These are phyloP conservation scores for Mesodorylaimus sp. DNA, from an alignment of 2,888 invertebrate species.

Conservation along the genomic window DNA sequence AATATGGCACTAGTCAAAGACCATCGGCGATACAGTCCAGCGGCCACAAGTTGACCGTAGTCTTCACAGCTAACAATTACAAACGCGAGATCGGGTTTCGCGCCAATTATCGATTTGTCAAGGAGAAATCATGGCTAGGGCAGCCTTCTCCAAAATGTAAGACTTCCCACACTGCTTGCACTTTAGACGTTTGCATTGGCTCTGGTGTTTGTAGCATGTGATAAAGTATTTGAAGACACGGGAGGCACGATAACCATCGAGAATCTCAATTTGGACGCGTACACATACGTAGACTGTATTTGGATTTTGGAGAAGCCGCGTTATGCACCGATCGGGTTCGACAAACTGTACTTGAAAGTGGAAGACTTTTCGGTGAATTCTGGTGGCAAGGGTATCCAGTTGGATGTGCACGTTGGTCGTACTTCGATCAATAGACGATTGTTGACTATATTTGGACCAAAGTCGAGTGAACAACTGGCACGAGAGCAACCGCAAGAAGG, in stretches of 20 bases:
- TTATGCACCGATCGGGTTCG: slow-evolving; percentile 12
- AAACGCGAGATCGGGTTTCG: slow-evolving; percentile 14
- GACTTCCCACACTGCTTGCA: neutral
- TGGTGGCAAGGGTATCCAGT: slow-evolving; percentile 6
- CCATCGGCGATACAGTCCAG: slow-evolving; percentile 16
- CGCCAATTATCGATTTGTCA: slow-evolving; percentile 18
- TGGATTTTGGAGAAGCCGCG: slow-evolving; percentile 16
- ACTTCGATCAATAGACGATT: slow-evolving; percentile 45
- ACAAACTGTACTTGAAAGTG: slow-evolving; percentile 16
- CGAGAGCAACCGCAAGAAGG: slow-evolving; percentile 15
- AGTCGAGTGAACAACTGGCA: slow-evolving; percentile 13
- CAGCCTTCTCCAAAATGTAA: slow-evolving; percentile 13
- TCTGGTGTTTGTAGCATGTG: slow-evolving; percentile 16
- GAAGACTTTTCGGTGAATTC: neutral
- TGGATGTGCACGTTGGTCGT: slow-evolving; percentile 48
- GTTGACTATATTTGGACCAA: slow-evolving; percentile 14
- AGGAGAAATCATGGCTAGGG: slow-evolving; percentile 13
- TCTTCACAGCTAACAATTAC: slow-evolving; percentile 16
- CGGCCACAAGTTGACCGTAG: slow-evolving; percentile 13
- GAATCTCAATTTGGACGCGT: slow-evolving; percentile 6
- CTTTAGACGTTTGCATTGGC: too few species aligned
- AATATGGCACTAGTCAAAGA: slow-evolving; percentile 12
- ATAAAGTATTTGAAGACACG: slow-evolving; percentile 15
- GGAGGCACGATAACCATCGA: slow-evolving; percentile 17
- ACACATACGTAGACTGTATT: slow-evolving; percentile 17